Conservation (phyloP, 2,888 invertebrate species). For the Ashinkailepas kermadecensis region DNA sequence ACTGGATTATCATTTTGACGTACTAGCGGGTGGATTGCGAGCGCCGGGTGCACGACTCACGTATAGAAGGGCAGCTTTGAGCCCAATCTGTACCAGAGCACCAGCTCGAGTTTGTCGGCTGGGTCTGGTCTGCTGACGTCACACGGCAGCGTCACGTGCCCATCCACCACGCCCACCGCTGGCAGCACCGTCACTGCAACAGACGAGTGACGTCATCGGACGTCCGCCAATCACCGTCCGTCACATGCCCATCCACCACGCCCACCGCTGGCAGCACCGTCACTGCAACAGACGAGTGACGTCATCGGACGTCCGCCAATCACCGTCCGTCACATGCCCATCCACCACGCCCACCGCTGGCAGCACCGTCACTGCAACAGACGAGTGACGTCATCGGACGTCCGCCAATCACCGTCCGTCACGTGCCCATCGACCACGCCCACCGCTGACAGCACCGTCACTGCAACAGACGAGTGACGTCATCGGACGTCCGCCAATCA, state of each 20-base stretch:
- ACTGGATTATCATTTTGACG: no score
- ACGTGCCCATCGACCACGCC: constrained; percentile 11
- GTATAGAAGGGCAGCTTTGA: constrained; percentile 15
- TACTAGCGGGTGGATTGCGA: not conserved
- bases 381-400: no score
- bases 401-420: not conserved
- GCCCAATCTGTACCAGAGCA: constrained; percentile 17
- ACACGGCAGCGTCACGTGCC: constrained; percentile 3
- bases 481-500: no score
- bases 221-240: no score
- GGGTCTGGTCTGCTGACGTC: not conserved
- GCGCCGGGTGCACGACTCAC: not conserved
- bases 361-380: not conserved
- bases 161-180: constrained; percentile 11
- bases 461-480: not conserved
- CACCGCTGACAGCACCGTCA: not conserved
- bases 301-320: no score
- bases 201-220: no score
- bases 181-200: not conserved
- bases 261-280: not conserved
- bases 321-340: no score
- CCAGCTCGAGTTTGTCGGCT: not conserved
- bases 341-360: constrained; percentile 4
- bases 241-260: no score
- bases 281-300: not conserved